Base-by-base conservation (phyloP, 2,113 vertebrate species). In the Probosciger aterrimus region DNA sequence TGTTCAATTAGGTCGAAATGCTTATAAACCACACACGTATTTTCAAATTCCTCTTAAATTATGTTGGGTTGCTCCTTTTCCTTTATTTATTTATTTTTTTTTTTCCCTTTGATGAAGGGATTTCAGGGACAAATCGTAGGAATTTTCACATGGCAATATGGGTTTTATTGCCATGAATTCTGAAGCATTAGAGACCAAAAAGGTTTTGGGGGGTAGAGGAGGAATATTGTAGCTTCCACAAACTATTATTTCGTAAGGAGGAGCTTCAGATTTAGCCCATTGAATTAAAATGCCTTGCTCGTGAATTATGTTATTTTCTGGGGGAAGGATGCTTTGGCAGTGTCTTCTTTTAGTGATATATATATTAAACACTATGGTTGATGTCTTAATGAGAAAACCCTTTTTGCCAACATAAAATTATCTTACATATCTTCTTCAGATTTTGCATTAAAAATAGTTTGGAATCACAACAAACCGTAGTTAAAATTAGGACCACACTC, bases 261-360 rank as follows among this genome's bases (percentile, higher is more conserved):
- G 90, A 86, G 59, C 93, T 92, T 92, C 93, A 93, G 93, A 94
- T 91, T 91, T 93, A 95, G 85, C 74, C 76, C 73, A 94, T 74
- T 93, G 96, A 95, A 96, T 94, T 96, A 96, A 95, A 95, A 78
- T 47, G 77, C 75, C 88, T 98, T 74, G 93, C 96, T 97, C 77
- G 88, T 95, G 92, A 97, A 97, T 96, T 96, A 96, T 71, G 73
- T 91, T 91, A 88, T 86, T 97, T 96, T 96, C 94, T 95, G 95
- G 93, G 57, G 76, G 94, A 96, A 95, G 93, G 96, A 84, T 22
- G 84, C 82, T 96, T 97, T 97, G 95, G 81, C 88, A 84, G 69
- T 24, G 27, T 60, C 47, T 90, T 76, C 74, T 53, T 92, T 92
- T 55, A 76, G 62, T 76, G 65, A 80, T 89, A 89, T 13, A 6